Evolutionary conservation across 2,113 vertebrate species (phyloP).

Genomic region (Reinhardtius hippoglossoides): DNA sequence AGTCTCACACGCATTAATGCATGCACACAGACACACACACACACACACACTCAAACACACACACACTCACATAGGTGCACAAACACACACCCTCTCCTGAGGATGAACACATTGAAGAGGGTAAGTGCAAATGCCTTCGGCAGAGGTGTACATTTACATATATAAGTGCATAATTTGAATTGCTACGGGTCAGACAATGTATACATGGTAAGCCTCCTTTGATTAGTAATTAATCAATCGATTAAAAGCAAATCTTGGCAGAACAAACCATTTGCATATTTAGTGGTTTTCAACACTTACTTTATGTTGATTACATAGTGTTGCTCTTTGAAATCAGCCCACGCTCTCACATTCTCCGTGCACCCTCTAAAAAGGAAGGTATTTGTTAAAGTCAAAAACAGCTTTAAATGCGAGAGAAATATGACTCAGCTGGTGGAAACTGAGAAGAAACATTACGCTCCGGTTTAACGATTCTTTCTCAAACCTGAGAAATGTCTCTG

Average conservation of each 20-base stretch:
- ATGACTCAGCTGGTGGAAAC: neutral
- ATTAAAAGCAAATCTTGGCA: slow-evolving; percentile 41
- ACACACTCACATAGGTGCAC: neutral
- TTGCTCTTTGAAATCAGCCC: slow-evolving; percentile 9
- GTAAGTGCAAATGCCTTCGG: neutral
- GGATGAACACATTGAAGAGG: neutral
- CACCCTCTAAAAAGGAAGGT: slow-evolving; percentile 1
- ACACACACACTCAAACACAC: neutral
- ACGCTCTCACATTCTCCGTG: neutral
- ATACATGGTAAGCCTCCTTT: neutral
- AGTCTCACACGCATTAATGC: slow-evolving; percentile 8
- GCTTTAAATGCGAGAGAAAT: neutral
- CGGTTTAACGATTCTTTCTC: slow-evolving; percentile 8
- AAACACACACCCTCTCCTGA: slow-evolving; percentile 12
- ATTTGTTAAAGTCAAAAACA: neutral
- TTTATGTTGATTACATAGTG: slow-evolving; percentile 35
- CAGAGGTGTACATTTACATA: slow-evolving; percentile 13
- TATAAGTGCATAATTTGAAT: slow-evolving; percentile 1
- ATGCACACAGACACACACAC: neutral
- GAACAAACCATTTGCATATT: slow-evolving; percentile 51
- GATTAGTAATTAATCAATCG: slow-evolving; percentile 51
- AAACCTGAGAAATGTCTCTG: slow-evolving; percentile 16
- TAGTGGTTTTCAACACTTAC: slow-evolving; percentile 51
- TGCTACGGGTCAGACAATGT: neutral
- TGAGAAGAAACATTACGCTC: neutral